A percentile compares a stretch with the other conserved stretches of the same genome.
Conservation (phyloP, 1,140 invertebrate species). For the Phymastichus coffea region DNA sequence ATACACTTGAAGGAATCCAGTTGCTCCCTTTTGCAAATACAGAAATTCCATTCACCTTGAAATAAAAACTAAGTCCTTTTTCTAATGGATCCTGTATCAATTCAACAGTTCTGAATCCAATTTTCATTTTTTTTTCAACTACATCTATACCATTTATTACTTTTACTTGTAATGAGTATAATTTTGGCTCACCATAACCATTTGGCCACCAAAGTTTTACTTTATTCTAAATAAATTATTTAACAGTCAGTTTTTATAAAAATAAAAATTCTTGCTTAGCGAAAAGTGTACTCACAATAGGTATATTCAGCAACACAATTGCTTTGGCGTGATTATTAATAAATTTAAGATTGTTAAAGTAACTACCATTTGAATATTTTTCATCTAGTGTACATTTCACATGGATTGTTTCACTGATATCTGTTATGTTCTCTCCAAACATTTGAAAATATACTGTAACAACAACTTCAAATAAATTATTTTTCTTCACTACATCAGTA, state of each 20-base stretch:
- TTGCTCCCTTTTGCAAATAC: slow-evolving; percentile 98
- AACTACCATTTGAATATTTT: not conserved
- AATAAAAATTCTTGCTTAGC: slow-evolving; percentile 17
- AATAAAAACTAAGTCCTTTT: slow-evolving; percentile 82
- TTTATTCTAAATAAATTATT: slow-evolving; percentile 46
- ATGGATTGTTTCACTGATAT: not conserved
- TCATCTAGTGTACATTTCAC: slow-evolving; percentile 13
- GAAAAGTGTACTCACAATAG: slow-evolving; percentile 39
- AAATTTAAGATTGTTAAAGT: slow-evolving; percentile 19
- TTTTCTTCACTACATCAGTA: slow-evolving; percentile 40
- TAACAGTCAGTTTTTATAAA: slow-evolving; percentile 15
- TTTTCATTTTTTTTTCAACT: slow-evolving; percentile 45
- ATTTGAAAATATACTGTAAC: slow-evolving; percentile 37
- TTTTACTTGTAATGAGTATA: slow-evolving; percentile 71
- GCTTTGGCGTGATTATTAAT: slow-evolving; percentile 52
- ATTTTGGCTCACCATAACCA: slow-evolving; percentile 79
- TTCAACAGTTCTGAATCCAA: slow-evolving; percentile 88
- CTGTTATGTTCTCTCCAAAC: not conserved
- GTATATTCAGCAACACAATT: slow-evolving; percentile 40
- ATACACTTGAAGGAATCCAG: slow-evolving; percentile 88
- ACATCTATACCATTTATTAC: slow-evolving; percentile 46
- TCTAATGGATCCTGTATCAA: slow-evolving; percentile 68
- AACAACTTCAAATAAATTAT: slow-evolving; percentile 39
- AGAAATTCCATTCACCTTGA: slow-evolving; percentile 81
- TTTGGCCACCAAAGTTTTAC: slow-evolving; percentile 91